Evolutionary conservation across 1,140 invertebrate genomes (phyloP), one percentile per base, ranked within the genome.

Genomic region (Calliopsis andreniformis): DNA sequence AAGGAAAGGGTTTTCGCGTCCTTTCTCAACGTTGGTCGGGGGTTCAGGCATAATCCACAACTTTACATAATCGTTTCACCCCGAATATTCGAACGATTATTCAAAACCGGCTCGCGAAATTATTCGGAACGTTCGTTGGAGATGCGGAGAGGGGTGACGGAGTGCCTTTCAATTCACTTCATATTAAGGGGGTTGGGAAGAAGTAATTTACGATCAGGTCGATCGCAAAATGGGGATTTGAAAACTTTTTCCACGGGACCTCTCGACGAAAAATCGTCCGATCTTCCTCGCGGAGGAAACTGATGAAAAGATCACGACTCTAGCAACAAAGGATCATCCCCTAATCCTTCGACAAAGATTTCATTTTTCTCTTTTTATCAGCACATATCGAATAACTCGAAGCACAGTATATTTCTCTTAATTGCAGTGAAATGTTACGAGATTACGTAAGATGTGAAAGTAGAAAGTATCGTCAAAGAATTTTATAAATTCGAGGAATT

Each of bases 51-150:
- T 59, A 70, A 70, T 70, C 47, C 47, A 70, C 55, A 61, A 61
- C 55, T 61, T 35, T 59, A 4, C 56, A 70, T 61, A 35, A 49
- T 70, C 30, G 28, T n/a, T 20, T 51, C 35, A 35, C 49, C 39
- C 35, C 28, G 67, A 59, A 47, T 35, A 35, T 70, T 8, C 67
- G 28, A 47, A 28, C 42, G 68, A 61, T 61, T 61, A 70, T 70
- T 35, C 55, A 39, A 25, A 45, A 43, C 30, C 23, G 68, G 55
- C 20, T 14, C 42, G 55, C 10, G 68, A 43, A 25, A 59, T 32
- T 69, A 56, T 59, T 47, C 42, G 23, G 23, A 7, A 68, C 7
- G 49, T 43, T 30, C 35, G 49, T 55, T 8, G 18, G 28, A 20
- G 28, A 18, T 28, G 14, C 53, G 2, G 8, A 23, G 14, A 28